Evolutionary conservation across 2,113 vertebrate genomes (phyloP).

Genomic region (Illadopsis cleaveri): DNA sequence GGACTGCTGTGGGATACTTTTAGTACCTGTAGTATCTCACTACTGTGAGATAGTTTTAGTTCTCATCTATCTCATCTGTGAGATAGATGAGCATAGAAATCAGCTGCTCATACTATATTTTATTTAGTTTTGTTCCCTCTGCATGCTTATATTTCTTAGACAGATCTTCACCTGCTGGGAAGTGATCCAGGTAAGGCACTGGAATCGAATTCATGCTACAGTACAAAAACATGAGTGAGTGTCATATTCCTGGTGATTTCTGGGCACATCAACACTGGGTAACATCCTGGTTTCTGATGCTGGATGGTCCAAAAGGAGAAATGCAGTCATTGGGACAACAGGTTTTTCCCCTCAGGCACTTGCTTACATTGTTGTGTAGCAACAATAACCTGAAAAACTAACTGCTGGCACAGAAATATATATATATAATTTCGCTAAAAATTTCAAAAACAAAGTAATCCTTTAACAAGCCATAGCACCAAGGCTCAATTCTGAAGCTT

Average conservation of each 20-base stretch:
- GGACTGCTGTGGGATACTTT: neutral
- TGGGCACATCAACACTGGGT: neutral
- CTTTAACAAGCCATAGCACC: neutral
- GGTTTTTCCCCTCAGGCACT: neutral
- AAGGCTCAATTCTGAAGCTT: neutral
- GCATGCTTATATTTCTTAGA: neutral
- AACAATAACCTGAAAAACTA: neutral
- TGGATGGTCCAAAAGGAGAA: neutral
- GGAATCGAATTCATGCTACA: neutral
- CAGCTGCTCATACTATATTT: neutral
- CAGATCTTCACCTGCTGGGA: neutral
- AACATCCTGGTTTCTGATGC: neutral
- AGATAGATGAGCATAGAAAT: neutral
- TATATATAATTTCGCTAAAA: neutral
- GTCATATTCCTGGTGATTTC: neutral
- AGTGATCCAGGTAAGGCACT: neutral
- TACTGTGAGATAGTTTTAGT: too few species aligned
- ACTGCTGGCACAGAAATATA: neutral
- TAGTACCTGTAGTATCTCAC: neutral
- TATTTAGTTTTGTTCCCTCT: neutral
- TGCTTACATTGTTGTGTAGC: neutral
- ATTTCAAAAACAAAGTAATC: neutral
- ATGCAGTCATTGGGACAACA: neutral
- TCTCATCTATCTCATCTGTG: too few species aligned
- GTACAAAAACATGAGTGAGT: neutral